A percentile compares a stretch with the other conserved stretches of the same genome.
Conservation (phyloP, 1,140 invertebrate species). For the Drosophila serrata region DNA sequence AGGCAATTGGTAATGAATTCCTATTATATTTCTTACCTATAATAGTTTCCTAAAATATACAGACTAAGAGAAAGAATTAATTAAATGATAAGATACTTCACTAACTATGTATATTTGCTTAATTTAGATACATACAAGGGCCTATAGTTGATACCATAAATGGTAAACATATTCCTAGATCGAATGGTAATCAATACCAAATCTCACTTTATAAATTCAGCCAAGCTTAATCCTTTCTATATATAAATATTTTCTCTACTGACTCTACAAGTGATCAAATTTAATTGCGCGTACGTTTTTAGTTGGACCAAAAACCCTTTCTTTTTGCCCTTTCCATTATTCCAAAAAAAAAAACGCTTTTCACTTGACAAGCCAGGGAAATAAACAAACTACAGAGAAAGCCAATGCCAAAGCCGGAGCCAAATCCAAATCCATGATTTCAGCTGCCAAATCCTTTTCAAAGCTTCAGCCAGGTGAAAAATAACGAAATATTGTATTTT, state of each 20-base stretch:
- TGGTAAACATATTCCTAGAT: background rate
- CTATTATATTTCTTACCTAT: no score
- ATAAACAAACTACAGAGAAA: conserved; percentile 61
- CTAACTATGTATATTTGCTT: no score
- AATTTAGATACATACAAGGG: no score
- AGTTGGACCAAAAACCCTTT: conserved; percentile 12
- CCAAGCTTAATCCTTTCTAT: background rate
- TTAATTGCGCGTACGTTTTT: conserved; percentile 27
- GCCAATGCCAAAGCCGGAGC: conserved; percentile 44
- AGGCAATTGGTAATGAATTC: background rate
- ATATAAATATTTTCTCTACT: background rate
- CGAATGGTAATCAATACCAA: background rate
- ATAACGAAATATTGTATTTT: conserved; percentile 70
- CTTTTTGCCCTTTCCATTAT: background rate
- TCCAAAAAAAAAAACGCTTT: conserved; percentile 47
- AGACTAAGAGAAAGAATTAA: no score
- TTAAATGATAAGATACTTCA: background rate
- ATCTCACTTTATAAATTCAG: background rate
- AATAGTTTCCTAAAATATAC: background rate
- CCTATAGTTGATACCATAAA: background rate
- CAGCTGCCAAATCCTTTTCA: conserved; percentile 73
- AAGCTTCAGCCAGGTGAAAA: conserved; percentile 77
- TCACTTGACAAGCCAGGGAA: conserved; percentile 58
- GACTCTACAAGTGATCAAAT: conserved; percentile 13
- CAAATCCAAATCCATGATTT: conserved; percentile 75